Evolutionary conservation across 1,140 invertebrate genomes (phyloP).

Genomic region (Arion vulgaris): DNA sequence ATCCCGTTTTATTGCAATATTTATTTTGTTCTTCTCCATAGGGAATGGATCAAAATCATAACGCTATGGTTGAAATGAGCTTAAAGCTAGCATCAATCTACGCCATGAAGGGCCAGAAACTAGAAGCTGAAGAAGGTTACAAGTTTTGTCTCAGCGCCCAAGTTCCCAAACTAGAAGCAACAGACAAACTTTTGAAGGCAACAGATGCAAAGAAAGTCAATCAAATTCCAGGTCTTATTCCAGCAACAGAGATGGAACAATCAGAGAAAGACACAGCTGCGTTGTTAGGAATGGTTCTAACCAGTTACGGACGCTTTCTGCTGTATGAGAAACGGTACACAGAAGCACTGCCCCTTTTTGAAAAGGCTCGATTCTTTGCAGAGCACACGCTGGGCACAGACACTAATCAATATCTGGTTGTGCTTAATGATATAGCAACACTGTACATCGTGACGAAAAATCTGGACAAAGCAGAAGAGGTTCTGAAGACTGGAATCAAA

Average conservation of each 20-base stretch:
- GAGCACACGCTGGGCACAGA: conserved; percentile 79
- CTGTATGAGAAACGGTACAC: conserved; percentile 77
- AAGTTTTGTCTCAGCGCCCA: conserved; percentile 83
- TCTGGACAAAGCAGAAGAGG: conserved; percentile 80
- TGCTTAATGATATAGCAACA: conserved; percentile 88
- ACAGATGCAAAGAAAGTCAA: conserved; percentile 73
- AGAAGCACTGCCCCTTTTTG: conserved; percentile 80
- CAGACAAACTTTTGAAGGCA: conserved; percentile 74
- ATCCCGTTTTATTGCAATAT: too few relatives aligned
- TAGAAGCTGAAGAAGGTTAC: conserved; percentile 83
- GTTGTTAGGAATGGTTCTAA: conserved; percentile 81
- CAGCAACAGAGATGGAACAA: conserved; percentile 40
- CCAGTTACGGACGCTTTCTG: conserved; percentile 87
- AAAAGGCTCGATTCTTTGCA: conserved; percentile 81
- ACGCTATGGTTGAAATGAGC: conserved; percentile 85
- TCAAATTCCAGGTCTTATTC: conserved; percentile 76
- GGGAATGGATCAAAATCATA: conserved; percentile 82
- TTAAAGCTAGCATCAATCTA: conserved; percentile 75
- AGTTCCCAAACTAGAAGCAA: conserved; percentile 75
- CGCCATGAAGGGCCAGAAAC: conserved; percentile 77
- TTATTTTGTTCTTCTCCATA: conserved; percentile 59
- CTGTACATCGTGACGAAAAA: conserved; percentile 80
- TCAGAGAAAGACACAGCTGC: conserved; percentile 77
- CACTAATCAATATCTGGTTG: conserved; percentile 82
- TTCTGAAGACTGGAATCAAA: conserved; percentile 81